Conservation (phyloP, 1,140 invertebrate genomes). For the Drosophila orena region DNA sequence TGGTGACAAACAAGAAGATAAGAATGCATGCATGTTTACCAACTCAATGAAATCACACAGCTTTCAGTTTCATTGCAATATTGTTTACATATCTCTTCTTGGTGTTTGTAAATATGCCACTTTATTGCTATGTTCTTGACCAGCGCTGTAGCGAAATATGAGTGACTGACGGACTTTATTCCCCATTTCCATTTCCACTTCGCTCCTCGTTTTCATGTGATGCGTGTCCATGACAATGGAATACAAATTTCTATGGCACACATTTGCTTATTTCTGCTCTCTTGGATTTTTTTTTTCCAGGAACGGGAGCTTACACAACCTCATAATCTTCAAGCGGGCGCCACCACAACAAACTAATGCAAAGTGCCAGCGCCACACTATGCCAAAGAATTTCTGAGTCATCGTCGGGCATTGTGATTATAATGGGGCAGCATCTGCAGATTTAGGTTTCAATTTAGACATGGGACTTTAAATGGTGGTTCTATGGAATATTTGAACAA, state of each 20-base stretch:
- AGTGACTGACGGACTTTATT: constrained; percentile 43
- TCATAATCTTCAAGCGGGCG: constrained; percentile 62
- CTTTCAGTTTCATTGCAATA: too few species aligned
- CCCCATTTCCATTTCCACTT: constrained; percentile 24
- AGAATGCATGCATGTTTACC: too few species aligned
- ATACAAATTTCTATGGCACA: constrained; percentile 64
- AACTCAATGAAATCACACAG: too few species aligned
- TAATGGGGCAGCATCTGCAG: constrained; percentile 25
- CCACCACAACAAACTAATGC: constrained; percentile 33
- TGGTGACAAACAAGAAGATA: too few species aligned
- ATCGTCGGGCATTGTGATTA: constrained; percentile 18
- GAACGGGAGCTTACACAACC: constrained; percentile 49
- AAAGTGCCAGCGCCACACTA: constrained; percentile 27
- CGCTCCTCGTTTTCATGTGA: constrained; percentile 36
- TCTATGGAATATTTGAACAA: background rate
- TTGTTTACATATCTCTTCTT: too few species aligned
- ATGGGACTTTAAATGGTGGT: constrained; percentile 18
- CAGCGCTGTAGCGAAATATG: constrained; percentile 35
- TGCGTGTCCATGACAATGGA: constrained; percentile 71
- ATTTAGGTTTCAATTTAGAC: background rate
- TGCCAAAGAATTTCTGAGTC: constrained; percentile 37
- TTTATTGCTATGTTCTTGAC: background rate
- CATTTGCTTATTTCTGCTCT: constrained; percentile 52
- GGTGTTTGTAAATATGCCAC: too few species aligned
- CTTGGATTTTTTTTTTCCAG: background rate